Percentiles rank a stretch among this genome's conserved stretches.
phyloP scores from a whole-genome alignment of 2,797 vertebrate genomes.

The Pseudotriccus pelzelni region DNA sequence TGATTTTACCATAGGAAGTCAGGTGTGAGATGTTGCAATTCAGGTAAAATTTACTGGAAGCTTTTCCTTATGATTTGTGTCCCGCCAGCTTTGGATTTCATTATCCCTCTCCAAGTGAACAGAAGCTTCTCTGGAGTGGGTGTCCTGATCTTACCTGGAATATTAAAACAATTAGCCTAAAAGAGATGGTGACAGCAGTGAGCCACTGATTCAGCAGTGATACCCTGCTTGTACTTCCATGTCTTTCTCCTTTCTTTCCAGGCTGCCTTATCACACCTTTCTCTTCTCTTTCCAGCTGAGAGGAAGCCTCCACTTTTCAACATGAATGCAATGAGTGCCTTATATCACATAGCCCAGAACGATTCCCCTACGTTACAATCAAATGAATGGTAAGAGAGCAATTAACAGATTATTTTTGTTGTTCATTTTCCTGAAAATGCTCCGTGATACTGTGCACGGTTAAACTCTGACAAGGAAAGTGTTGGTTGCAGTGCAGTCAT shows the following conservation, averaged over 20 bases:
- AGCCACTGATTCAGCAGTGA: constrained; percentile 12
- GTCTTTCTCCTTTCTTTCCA: constrained; percentile 41
- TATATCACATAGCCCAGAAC: constrained; percentile 99
- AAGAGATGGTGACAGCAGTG: neutral
- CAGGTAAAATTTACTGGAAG: neutral
- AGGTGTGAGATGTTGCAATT: neutral
- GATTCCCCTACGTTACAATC: constrained; percentile 96
- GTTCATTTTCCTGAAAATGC: neutral
- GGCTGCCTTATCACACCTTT: constrained; percentile 25
- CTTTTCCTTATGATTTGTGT: neutral
- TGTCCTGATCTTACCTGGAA: constrained; percentile 25
- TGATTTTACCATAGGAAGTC: neutral
- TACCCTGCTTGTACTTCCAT: neutral
- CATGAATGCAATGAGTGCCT: constrained; percentile 99
- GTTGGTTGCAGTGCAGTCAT: neutral
- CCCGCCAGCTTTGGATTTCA: neutral
- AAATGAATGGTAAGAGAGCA: constrained; percentile 90
- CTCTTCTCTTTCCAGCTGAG: constrained; percentile 84
- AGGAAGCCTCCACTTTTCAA: constrained; percentile 98
- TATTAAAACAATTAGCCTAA: constrained; percentile 55
- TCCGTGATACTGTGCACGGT: neutral
- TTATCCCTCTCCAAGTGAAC: neutral
- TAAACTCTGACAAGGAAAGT: neutral
- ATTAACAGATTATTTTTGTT: neutral
- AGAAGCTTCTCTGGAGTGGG: constrained; percentile 11